Conservation (phyloP, 2,888 invertebrate species). For the Branchipolynoe longqiensis region DNA sequence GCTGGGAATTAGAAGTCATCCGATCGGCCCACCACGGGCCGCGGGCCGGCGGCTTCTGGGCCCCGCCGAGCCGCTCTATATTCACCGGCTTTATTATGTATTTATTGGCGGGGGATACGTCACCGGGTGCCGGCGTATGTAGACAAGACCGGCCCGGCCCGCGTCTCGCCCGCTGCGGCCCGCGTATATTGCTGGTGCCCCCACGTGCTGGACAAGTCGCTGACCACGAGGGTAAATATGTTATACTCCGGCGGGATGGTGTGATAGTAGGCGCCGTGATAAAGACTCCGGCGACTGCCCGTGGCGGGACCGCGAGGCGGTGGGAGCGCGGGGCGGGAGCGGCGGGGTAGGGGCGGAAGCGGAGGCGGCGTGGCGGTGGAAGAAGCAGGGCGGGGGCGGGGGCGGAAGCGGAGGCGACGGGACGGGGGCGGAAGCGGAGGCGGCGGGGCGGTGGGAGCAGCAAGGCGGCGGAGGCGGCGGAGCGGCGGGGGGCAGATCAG, state of each 20-base stretch:
- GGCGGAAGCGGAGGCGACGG: neutral
- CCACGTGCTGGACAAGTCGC: neutral
- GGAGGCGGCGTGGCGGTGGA: neutral
- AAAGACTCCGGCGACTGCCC: neutral
- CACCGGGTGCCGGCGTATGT: too few species aligned
- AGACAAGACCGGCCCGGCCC: too few species aligned
- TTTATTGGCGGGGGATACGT: slow-evolving; percentile 21
- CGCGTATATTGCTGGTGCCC: too few species aligned
- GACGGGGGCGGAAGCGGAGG: too few species aligned
- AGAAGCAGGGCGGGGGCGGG: slow-evolving; percentile 1
- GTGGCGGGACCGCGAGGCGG: neutral
- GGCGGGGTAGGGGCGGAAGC: neutral
- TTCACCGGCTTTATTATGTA: slow-evolving; percentile 35
- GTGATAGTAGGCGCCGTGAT: neutral
- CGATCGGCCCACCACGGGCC: neutral
- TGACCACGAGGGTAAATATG: slow-evolving; percentile 13
- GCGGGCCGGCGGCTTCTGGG: neutral
- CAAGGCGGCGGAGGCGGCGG: neutral
- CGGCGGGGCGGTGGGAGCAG: too few species aligned
- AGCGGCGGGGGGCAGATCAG: neutral
- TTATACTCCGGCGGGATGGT: neutral
- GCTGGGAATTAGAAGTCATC: slow-evolving; percentile 39
- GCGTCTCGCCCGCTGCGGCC: too few species aligned
- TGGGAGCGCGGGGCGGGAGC: neutral
- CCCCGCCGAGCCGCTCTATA: slow-evolving; percentile 10